phyloP scores from a whole-genome alignment of 2,888 invertebrate species.

The Lucinisca nassula region DNA sequence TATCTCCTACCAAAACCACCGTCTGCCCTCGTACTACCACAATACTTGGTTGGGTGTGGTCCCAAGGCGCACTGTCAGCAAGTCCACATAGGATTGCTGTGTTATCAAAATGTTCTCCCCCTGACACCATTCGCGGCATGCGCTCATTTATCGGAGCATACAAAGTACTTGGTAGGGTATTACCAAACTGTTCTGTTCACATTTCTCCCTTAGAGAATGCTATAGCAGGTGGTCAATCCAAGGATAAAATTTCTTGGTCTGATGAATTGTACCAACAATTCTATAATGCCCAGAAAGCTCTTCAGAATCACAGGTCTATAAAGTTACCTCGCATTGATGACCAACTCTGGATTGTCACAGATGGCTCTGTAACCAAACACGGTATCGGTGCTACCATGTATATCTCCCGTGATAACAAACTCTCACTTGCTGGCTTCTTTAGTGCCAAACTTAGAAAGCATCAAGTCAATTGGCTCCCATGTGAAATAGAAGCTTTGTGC shows the following conservation, averaged over 20 bases:
- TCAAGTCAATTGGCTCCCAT: too few relatives aligned
- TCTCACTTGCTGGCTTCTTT: too few relatives aligned
- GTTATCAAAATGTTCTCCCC: too few relatives aligned
- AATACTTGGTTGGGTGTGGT: too few relatives aligned
- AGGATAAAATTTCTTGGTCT: neutral
- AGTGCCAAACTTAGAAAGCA: neutral
- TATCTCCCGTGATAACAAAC: too few relatives aligned
- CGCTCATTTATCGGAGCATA: too few relatives aligned
- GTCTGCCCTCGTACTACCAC: too few relatives aligned
- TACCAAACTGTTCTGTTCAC: neutral
- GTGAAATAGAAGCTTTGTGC: too few relatives aligned
- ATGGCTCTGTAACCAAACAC: neutral
- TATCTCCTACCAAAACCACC: too few relatives aligned
- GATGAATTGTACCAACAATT: neutral
- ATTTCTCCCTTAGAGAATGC: neutral
- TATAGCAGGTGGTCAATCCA: neutral
- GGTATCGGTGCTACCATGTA: neutral
- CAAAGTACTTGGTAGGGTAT: neutral
- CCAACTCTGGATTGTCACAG: neutral
- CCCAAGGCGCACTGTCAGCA: too few relatives aligned
- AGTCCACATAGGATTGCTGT: too few relatives aligned
- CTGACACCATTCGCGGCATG: too few relatives aligned
- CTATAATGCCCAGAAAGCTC: neutral
- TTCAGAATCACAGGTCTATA: neutral
- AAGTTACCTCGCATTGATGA: neutral